These are phyloP conservation scores for Lypha dubia DNA, from an alignment of 2,888 invertebrate genomes.

Conservation along the genomic window DNA sequence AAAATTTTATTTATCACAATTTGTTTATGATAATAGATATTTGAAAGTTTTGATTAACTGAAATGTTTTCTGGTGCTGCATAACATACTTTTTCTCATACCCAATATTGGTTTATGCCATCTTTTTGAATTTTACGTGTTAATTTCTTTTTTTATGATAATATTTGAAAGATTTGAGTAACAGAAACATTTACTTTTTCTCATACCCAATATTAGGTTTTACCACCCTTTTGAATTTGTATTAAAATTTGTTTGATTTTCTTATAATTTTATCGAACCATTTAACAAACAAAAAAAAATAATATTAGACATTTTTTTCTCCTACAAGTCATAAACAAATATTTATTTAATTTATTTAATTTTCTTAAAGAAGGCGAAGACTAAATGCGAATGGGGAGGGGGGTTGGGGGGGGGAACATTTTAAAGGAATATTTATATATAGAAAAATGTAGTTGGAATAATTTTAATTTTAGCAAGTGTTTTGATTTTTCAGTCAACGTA, in stretches of 20 bases:
- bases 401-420: background rate
- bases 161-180: too few relatives aligned
- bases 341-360: conserved; percentile 12
- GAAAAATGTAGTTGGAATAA: too few relatives aligned
- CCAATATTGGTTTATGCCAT: background rate
- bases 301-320: conserved; percentile 12
- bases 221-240: background rate
- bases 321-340: conserved; percentile 10
- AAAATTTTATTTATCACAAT: too few relatives aligned
- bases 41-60: too few relatives aligned
- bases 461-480: too few relatives aligned
- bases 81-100: background rate
- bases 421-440: background rate
- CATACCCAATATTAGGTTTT: background rate
- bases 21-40: too few relatives aligned
- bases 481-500: too few relatives aligned
- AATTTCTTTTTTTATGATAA: too few relatives aligned
- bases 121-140: too few relatives aligned
- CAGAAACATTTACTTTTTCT: conserved; percentile 5
- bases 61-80: background rate
- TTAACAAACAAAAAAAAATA: conserved; percentile 28
- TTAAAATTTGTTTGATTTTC: conserved; percentile 18
- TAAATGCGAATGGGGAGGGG: background rate
- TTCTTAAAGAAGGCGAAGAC: background rate
- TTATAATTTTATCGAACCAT: conserved; percentile 1